These are phyloP conservation scores for Drosophila phalerata DNA, from an alignment of 2,888 invertebrate genomes.

Conservation along the genomic window DNA sequence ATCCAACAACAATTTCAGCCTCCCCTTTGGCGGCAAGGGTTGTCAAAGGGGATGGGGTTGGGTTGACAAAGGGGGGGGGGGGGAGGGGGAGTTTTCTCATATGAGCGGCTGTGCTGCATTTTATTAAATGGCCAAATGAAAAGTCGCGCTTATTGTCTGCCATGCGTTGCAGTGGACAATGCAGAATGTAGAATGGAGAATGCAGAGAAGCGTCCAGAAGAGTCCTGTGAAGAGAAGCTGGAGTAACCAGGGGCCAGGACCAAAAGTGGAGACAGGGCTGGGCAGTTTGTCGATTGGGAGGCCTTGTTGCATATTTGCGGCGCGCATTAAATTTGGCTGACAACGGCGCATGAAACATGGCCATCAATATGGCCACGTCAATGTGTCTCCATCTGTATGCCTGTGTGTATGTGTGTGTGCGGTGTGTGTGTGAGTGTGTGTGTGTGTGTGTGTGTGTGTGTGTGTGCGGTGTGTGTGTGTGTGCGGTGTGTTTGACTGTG, in stretches of 20 bases:
- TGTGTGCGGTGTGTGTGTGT: constrained; percentile 11
- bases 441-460: background rate
- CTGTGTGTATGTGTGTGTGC: too few relatives aligned
- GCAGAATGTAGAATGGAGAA: too few relatives aligned
- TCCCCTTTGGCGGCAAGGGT: background rate
- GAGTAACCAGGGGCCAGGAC: background rate
- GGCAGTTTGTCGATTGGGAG: constrained; percentile 17
- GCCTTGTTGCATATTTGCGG: constrained; percentile 74
- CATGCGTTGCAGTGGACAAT: constrained; percentile 33
- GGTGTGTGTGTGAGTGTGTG: constrained; percentile 23
- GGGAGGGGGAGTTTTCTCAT: constrained; percentile 1
- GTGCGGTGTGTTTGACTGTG: constrained; percentile 66
- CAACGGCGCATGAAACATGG: constrained; percentile 81
- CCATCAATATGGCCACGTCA: constrained; percentile 78
- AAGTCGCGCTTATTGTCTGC: constrained; percentile 79
- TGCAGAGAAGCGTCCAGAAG: constrained; percentile 25
- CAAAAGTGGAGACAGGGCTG: background rate
- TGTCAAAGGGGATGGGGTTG: background rate
- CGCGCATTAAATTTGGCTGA: constrained; percentile 81
- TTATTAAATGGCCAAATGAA: constrained; percentile 82
- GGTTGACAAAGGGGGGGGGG: background rate
- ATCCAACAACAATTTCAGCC: constrained; percentile 79
- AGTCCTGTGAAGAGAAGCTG: constrained; percentile 11
- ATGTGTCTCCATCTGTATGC: constrained; percentile 34
- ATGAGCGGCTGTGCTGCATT: constrained; percentile 69